Base-by-base conservation (phyloP, 2,888 invertebrate species). In the Drosophila demipolita region DNA sequence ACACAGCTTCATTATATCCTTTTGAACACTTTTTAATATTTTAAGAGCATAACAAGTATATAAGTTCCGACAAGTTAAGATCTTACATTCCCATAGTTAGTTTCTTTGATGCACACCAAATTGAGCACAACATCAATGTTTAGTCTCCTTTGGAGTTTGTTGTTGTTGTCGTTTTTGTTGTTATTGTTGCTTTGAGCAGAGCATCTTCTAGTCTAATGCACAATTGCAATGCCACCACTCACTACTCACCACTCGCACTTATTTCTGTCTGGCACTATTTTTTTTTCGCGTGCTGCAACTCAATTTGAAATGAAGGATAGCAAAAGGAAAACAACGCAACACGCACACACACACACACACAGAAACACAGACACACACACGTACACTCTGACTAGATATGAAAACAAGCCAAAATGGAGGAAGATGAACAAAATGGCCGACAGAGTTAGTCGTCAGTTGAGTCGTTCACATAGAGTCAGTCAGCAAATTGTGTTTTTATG, bases 401-500 rank as follows among this genome's bases (percentile, higher is more conserved):
- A 58, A 69, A 74, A 78, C 75, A 71, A 78, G 70, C 62, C 66
- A 72, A 75, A 75, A 75, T 73, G 74, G 68, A 49, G 57, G 64
- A 66, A 54, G 33, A 70, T 45, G 69, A 78, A 83, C 72, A 88
- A 78, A 87, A 86, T 79, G 77, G 75, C 74, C 77, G 85, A 82
- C 88, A 73, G 88, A 75, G 87, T 73, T 63, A 79, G 83, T 63
- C 57, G 60, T 75, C 26, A 26, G 49, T 9, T 26, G 26, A 29
- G 49, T 49, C 54, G 49, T 79, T 77, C 80, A 73, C 80, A 77
- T 15, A 52, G 52, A 54, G 89, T 72, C 75, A 82, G 85, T 66
- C 61, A 63, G 55, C 26, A 89, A 86, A 85, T 86, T 88, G 90
- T 88, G 86, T 90, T 87, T 87, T 90, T 89, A 81, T 87, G 86